phyloP scores from a whole-genome alignment of 2,888 invertebrate species.

The Lamellibrachia satsuma region DNA sequence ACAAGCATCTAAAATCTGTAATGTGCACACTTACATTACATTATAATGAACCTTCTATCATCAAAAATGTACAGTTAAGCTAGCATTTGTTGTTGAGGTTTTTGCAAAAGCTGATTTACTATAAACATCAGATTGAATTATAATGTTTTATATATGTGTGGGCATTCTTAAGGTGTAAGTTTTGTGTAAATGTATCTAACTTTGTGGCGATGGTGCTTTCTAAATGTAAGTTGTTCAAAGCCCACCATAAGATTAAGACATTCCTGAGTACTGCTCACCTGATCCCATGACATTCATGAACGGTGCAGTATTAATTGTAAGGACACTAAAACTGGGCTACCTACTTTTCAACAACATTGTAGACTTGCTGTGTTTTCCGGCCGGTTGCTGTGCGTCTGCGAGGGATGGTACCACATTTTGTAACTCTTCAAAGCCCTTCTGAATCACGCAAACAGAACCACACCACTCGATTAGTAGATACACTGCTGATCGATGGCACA shows the following conservation, averaged over 20 bases:
- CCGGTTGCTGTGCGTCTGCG: neutral
- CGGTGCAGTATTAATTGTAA: neutral
- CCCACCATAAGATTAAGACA: neutral
- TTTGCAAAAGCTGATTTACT: neutral
- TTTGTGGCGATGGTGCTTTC: neutral
- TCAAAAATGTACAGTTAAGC: neutral
- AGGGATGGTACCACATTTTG: conserved; percentile 29
- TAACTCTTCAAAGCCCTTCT: conserved; percentile 35
- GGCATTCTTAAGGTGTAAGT: neutral
- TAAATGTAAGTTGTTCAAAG: neutral
- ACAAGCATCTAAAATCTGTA: neutral
- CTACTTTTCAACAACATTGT: conserved; percentile 33
- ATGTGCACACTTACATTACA: neutral
- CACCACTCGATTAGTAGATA: conserved; percentile 21
- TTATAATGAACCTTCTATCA: neutral
- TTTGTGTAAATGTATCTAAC: neutral
- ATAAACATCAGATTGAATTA: neutral
- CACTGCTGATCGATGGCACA: neutral
- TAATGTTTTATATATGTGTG: neutral
- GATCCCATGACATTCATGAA: neutral
- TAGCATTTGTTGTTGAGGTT: neutral
- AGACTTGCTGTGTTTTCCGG: conserved; percentile 26
- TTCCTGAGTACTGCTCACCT: neutral
- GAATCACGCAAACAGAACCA: conserved; percentile 28
- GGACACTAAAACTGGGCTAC: conserved; percentile 13